Percentiles rank a stretch among this genome's conserved stretches.
Evolutionary conservation across 37 sponge, comb jelly and placozoan species (phyloP).

Genomic region (Chondrilla cf. caribensis): DNA sequence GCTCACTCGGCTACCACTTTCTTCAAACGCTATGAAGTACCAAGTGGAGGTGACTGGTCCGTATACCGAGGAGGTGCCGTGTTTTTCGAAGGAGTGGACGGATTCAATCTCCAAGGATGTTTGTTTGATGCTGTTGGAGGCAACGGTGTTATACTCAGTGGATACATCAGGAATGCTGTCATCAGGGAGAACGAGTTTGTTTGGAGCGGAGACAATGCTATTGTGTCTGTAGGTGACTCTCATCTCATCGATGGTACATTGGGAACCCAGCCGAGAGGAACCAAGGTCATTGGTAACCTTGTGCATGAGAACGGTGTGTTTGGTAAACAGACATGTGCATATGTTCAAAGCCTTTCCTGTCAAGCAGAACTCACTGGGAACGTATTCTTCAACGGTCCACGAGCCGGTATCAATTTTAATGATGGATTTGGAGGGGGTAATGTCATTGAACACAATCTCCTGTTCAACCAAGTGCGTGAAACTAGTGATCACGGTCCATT

Average conservation of each 20-base stretch:
- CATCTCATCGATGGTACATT: constrained; percentile 47
- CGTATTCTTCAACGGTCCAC: constrained; percentile 59
- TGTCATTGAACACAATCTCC: constrained; percentile 30
- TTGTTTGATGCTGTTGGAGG: constrained; percentile 53
- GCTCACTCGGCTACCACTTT: constrained; percentile 55
- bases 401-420: constrained; percentile 64
- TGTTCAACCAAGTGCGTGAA: constrained; percentile 60
- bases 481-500: constrained; percentile 61
- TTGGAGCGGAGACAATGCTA: constrained; percentile 64
- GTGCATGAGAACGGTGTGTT: constrained; percentile 59
- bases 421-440: constrained; percentile 65
- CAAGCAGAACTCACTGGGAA: constrained; percentile 30
- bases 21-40: constrained; percentile 46
- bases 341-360: constrained; percentile 42
- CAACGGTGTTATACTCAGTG: constrained; percentile 43
- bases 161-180: constrained; percentile 35
- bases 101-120: constrained; percentile 25
- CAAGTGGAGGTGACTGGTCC: constrained; percentile 62
- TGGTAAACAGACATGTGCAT: constrained; percentile 52
- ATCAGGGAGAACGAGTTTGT: constrained; percentile 54
- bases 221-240: constrained; percentile 51
- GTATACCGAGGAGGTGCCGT: constrained; percentile 50
- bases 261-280: constrained; percentile 44
- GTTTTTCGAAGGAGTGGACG: constrained; percentile 39
- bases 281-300: constrained; percentile 37